Evolutionary conservation across 2,888 invertebrate genomes (phyloP), one percentile per base, ranked within the genome.

Genomic region (Cantharis rustica): DNA sequence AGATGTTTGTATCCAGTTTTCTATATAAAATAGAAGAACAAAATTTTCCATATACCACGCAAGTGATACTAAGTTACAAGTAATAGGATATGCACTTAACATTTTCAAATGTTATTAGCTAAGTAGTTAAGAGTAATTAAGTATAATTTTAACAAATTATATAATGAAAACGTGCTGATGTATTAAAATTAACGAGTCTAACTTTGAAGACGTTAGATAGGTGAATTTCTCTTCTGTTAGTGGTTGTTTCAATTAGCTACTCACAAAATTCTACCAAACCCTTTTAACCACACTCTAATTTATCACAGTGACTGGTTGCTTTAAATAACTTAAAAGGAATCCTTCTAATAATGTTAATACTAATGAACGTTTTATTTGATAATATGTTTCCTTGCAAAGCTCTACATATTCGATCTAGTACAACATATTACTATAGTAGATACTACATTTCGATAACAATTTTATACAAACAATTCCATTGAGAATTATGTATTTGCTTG

Each of bases 221-320:
- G 64, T 66, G 26, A 63, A 71, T 71, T 71, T 71, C 62, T 71
- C 71, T 71, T 71, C 71, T 64, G 26, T 20, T 64, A 62, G 71
- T 27, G 71, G 71, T 71, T 71, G 71, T 71, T 63, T 71, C 71
- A 71, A 71, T 71, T 71, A 69, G 69, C 47, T 61, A 71, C 63
- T 71, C 71, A 62, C 71, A 71, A 71, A 71, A 62, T 71, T 71
- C 71, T 61, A 71, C 71, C 62, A 71, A 63, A 71, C 71, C 71
- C 71, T 63, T 64, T 23, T 62, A 71, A 71, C 71, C 71, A 71
- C 71, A 71, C 71, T 23, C 71, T 71, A 71, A 71, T 71, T 71
- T 71, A 71, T 71, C 71, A 71, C 71, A 16, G 23, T 47, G 64
- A 66, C 64, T 66, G 61, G 62, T 23, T 64, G 71, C 27, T 63